phyloP scores from a whole-genome alignment of 2,113 vertebrate genomes.

The Bujurquina vittata region DNA sequence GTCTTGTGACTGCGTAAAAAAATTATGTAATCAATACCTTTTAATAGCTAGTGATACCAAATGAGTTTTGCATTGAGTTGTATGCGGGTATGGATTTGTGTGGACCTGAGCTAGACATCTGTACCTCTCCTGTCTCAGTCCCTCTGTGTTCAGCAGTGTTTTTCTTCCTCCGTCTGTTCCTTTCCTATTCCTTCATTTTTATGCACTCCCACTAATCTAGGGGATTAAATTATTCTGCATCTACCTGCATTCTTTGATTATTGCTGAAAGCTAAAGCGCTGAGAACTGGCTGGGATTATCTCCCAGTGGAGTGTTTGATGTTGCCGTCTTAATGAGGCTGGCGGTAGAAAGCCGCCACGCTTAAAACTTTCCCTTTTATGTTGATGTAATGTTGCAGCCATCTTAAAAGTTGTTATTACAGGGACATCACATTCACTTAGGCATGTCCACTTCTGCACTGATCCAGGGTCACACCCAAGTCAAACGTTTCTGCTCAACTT shows the following conservation, averaged over 20 bases:
- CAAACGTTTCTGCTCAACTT: constrained; percentile 21
- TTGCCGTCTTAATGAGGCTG: constrained; percentile 63
- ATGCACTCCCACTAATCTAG: constrained; percentile 64
- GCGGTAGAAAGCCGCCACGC: constrained; percentile 44
- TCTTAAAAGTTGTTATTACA: constrained; percentile 56
- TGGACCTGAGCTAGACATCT: constrained; percentile 28
- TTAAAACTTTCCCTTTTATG: constrained; percentile 52
- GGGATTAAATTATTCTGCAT: constrained; percentile 62
- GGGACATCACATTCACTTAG: constrained; percentile 19
- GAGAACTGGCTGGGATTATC: constrained; percentile 60
- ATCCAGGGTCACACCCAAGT: constrained; percentile 31
- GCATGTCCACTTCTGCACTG: constrained; percentile 42
- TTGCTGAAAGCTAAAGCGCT: constrained; percentile 49
- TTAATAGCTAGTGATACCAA: constrained; percentile 31
- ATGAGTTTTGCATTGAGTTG: constrained; percentile 30
- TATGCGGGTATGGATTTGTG: constrained; percentile 37
- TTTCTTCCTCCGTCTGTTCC: constrained; percentile 21
- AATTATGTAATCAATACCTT: constrained; percentile 38
- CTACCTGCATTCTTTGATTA: constrained; percentile 73
- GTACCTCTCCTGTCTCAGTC: not conserved
- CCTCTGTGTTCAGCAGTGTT: constrained; percentile 17
- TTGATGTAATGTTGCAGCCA: constrained; percentile 26
- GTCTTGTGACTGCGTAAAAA: constrained; percentile 31
- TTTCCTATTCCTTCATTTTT: constrained; percentile 37
- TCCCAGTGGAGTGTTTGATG: constrained; percentile 62